Conservation (phyloP, 2,888 invertebrate genomes). For the Helicoverpa assulta region DNA sequence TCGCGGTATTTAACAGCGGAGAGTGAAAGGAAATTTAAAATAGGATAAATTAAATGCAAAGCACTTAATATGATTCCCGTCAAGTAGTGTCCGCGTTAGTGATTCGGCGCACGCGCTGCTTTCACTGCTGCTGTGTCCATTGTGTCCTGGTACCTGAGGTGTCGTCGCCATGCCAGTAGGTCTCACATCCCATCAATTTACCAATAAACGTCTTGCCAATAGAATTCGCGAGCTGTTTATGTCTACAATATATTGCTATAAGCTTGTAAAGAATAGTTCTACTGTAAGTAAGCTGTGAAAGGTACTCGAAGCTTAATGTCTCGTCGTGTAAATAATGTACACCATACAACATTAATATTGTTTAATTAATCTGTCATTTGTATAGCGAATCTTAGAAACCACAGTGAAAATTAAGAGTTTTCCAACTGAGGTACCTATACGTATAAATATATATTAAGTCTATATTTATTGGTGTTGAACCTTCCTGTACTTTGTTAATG, state of each 20-base stretch:
- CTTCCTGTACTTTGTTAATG: not conserved
- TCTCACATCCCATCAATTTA: constrained; percentile 46
- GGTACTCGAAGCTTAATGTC: too few relatives aligned
- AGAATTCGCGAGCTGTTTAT: not conserved
- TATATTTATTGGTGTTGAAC: too few relatives aligned
- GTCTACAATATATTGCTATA: not conserved
- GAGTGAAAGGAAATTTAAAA: constrained; percentile 85
- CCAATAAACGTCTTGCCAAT: constrained; percentile 31
- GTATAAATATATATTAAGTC: too few relatives aligned
- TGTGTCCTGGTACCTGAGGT: constrained; percentile 78
- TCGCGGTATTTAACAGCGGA: constrained; percentile 56
- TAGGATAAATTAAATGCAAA: constrained; percentile 85
- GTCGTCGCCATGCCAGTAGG: constrained; percentile 36
- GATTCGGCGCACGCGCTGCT: constrained; percentile 84
- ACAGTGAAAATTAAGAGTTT: too few relatives aligned
- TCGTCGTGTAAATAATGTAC: too few relatives aligned
- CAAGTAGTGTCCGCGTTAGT: constrained; percentile 78
- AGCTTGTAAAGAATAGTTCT: not conserved
- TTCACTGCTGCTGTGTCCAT: constrained; percentile 80
- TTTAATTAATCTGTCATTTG: too few relatives aligned
- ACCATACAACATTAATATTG: too few relatives aligned
- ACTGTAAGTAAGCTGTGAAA: too few relatives aligned
- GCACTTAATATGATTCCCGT: constrained; percentile 82
- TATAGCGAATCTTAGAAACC: too few relatives aligned
- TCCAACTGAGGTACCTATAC: too few relatives aligned